phyloP scores from a whole-genome alignment of 1,140 invertebrate species.

The Procambarus virginalis region DNA sequence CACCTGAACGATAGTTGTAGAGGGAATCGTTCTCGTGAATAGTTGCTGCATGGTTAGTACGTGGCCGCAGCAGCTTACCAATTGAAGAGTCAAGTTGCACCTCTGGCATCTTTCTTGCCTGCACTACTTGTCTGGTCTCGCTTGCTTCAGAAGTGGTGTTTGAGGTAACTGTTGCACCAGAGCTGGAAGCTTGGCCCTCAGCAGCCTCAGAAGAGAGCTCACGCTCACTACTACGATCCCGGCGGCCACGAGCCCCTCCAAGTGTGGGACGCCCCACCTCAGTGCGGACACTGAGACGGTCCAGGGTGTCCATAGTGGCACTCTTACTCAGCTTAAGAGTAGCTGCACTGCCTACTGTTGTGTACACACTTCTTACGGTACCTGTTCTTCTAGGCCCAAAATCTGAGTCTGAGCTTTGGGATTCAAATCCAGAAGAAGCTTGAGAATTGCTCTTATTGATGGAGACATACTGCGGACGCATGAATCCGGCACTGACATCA shows the following conservation, averaged over 20 bases:
- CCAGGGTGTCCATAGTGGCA: slow-evolving; percentile 75
- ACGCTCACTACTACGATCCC: slow-evolving; percentile 69
- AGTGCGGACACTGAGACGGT: slow-evolving; percentile 80
- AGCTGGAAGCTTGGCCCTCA: slow-evolving; percentile 42
- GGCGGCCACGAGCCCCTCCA: slow-evolving; percentile 54
- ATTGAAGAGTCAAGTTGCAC: slow-evolving; percentile 70
- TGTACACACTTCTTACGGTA: slow-evolving; percentile 71
- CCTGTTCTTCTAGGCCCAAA: slow-evolving; percentile 72
- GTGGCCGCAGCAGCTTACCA: slow-evolving; percentile 63
- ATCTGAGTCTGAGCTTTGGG: slow-evolving; percentile 76
- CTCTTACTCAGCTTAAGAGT: slow-evolving; percentile 69
- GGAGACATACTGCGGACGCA: slow-evolving; percentile 74
- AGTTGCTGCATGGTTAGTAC: slow-evolving; percentile 66
- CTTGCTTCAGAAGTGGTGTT: slow-evolving; percentile 5
- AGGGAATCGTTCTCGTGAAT: slow-evolving; percentile 69
- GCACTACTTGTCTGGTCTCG: slow-evolving; percentile 48
- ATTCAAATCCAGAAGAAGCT: slow-evolving; percentile 73
- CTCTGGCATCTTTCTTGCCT: slow-evolving; percentile 66
- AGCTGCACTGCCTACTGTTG: slow-evolving; percentile 70
- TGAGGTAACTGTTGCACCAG: slow-evolving; percentile 13
- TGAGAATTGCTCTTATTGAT: slow-evolving; percentile 76
- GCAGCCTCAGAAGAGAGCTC: slow-evolving; percentile 66
- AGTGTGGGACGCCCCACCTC: slow-evolving; percentile 70
- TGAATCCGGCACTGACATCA: slow-evolving; percentile 71
- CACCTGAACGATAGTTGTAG: slow-evolving; percentile 67